phyloP scores from a whole-genome alignment of 2,888 invertebrate species.

The Archips xylosteana region DNA sequence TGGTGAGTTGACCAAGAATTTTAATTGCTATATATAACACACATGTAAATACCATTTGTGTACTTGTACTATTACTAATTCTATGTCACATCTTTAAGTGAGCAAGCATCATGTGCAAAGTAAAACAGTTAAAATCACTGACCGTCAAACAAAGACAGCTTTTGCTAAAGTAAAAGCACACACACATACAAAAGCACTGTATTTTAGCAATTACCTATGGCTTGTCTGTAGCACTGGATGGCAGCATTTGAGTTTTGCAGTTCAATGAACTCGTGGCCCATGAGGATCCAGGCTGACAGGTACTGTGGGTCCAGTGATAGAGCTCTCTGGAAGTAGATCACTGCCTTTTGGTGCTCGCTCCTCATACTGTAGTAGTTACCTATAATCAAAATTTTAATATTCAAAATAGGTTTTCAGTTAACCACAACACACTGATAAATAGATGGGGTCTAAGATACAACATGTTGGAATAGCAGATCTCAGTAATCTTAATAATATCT shows the following conservation, averaged over 20 bases:
- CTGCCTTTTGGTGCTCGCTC: slow-evolving; percentile 98
- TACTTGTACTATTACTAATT: too few relatives aligned
- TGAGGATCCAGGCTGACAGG: slow-evolving; percentile 98
- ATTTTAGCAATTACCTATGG: slow-evolving; percentile 89
- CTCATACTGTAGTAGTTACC: slow-evolving; percentile 98
- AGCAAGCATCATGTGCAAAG: too few relatives aligned
- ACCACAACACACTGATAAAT: too few relatives aligned
- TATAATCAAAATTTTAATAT: slow-evolving; percentile 59
- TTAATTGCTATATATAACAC: too few relatives aligned
- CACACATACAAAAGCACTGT: neutral
- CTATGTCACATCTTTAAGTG: too few relatives aligned
- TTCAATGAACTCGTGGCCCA: slow-evolving; percentile 99
- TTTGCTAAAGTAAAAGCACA: neutral
- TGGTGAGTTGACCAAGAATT: too few relatives aligned
- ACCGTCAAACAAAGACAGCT: too few relatives aligned
- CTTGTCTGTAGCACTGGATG: slow-evolving; percentile 98
- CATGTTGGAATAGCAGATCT: too few relatives aligned
- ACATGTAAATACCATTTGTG: too few relatives aligned
- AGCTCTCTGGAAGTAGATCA: slow-evolving; percentile 97
- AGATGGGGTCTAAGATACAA: too few relatives aligned
- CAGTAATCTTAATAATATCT: too few relatives aligned
- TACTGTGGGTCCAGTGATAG: slow-evolving; percentile 97
- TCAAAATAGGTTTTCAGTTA: neutral
- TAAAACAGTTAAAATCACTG: too few relatives aligned
- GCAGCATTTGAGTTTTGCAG: slow-evolving; percentile 99